Conservation (phyloP, 2,113 vertebrate genomes). For the Xiphophorus couchianus region DNA sequence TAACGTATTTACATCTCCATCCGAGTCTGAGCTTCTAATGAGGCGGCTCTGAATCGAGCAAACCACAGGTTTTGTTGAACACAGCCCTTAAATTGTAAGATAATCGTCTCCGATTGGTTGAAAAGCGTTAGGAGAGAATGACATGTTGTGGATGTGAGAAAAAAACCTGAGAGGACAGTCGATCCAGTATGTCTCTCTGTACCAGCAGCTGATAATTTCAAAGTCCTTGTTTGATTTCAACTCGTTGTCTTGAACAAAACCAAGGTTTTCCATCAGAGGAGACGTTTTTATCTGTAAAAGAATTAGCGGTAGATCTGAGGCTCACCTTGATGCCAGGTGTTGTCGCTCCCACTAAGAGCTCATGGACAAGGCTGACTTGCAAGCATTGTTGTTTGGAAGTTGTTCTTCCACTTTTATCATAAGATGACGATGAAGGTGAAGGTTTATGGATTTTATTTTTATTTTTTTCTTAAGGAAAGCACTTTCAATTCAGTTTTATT, state of each 20-base stretch:
- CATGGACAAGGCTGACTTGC: not conserved
- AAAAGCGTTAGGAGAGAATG: too few relatives aligned
- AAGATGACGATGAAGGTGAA: not conserved
- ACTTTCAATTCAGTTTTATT: not conserved
- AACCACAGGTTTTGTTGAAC: not conserved
- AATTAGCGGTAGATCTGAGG: not conserved
- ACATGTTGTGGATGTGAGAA: not conserved
- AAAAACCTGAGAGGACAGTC: not conserved
- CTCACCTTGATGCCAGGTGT: slow-evolving; percentile 17
- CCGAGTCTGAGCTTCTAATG: slow-evolving; percentile 1
- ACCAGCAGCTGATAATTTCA: too few relatives aligned
- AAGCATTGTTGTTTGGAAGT: not conserved
- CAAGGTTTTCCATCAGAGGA: not conserved
- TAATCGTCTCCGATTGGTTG: too few relatives aligned
- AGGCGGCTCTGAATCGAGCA: not conserved
- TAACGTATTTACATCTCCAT: slow-evolving; percentile 20
- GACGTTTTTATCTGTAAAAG: not conserved
- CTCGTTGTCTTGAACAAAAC: not conserved
- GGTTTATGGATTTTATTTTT: not conserved
- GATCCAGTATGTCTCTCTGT: not conserved
- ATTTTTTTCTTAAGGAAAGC: not conserved
- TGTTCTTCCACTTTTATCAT: not conserved
- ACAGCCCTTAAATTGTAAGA: too few relatives aligned
- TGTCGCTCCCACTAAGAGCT: too few relatives aligned
- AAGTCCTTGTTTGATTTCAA: not conserved